Evolutionary conservation across 2,113 vertebrate genomes (phyloP).

Genomic region (Sminthopsis crassicaudata): DNA sequence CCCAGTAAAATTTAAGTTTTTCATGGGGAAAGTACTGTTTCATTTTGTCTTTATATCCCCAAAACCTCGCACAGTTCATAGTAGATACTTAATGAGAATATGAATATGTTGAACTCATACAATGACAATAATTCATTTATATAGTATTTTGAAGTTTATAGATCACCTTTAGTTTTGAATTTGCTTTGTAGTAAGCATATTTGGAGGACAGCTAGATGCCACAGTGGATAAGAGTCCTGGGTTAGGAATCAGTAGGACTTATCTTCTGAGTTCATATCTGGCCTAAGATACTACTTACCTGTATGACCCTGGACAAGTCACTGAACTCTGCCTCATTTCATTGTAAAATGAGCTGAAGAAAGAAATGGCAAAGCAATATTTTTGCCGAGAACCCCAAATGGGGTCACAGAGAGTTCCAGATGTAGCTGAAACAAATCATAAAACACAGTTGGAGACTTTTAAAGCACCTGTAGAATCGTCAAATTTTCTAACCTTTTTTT

Average conservation of each 20-base stretch:
- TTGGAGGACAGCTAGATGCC: neutral
- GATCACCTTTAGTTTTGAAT: neutral
- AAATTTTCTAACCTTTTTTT: neutral
- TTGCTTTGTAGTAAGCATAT: neutral
- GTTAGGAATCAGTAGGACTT: too few species aligned
- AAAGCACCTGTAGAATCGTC: neutral
- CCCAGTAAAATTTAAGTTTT: neutral
- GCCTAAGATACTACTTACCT: neutral
- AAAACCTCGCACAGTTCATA: neutral
- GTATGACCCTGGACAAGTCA: neutral
- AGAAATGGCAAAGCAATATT: neutral
- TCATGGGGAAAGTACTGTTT: neutral
- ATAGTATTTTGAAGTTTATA: neutral
- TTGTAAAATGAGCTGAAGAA: neutral
- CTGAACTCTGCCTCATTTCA: neutral
- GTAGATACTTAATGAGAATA: neutral
- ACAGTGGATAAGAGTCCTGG: neutral
- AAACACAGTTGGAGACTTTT: neutral
- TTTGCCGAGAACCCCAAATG: neutral
- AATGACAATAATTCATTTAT: neutral
- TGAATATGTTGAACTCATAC: neutral
- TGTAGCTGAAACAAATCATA: neutral
- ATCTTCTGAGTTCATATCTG: neutral
- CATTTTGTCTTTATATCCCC: neutral
- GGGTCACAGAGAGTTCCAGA: neutral